These are phyloP conservation scores for Pseudonaja textilis DNA, from an alignment of 2,113 vertebrate species.

Conservation along the genomic window DNA sequence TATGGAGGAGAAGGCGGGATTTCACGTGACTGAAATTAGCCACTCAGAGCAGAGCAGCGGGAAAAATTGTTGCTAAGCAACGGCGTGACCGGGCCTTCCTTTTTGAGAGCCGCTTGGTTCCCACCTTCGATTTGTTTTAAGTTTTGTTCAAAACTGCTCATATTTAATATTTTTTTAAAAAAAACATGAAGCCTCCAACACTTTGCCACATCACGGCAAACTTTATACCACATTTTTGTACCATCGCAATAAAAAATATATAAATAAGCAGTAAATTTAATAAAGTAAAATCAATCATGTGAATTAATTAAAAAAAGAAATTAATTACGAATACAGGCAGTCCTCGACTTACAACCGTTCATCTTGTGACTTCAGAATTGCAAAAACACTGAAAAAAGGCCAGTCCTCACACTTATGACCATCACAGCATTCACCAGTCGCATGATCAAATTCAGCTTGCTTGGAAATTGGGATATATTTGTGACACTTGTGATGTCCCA, in stretches of 20 bases:
- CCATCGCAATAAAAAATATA: background rate
- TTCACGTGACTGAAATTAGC: background rate
- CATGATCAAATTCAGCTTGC: background rate
- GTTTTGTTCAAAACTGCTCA: background rate
- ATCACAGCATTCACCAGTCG: background rate
- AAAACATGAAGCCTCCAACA: background rate
- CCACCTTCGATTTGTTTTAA: background rate
- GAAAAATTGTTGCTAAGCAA: background rate
- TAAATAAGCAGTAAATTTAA: background rate
- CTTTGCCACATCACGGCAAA: background rate
- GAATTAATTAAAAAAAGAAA: background rate
- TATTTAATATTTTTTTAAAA: background rate
- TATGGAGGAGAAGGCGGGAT: background rate
- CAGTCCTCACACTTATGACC: background rate
- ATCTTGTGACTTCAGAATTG: background rate
- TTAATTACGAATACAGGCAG: background rate
- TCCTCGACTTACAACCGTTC: background rate
- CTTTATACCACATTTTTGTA: background rate
- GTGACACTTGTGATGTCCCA: background rate
- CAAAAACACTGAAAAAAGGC: background rate
- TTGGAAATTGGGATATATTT: background rate
- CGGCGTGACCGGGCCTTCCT: background rate
- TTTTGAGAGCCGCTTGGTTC: background rate
- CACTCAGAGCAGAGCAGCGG: background rate
- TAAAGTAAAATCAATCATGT: background rate